Conservation (phyloP, 2,113 vertebrate species). For the Regulus satrapa region DNA sequence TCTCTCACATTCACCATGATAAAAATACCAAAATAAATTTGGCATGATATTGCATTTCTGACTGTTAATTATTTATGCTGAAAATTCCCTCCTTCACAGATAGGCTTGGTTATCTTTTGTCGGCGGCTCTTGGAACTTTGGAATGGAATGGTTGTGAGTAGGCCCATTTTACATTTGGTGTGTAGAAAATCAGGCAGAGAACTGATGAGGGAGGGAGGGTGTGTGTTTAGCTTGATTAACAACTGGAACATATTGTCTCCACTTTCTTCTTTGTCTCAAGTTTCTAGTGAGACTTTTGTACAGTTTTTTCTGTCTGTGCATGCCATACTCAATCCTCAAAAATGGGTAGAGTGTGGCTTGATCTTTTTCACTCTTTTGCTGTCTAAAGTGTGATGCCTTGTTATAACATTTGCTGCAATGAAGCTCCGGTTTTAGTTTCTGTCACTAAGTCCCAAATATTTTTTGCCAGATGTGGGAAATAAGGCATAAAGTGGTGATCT, state of each 20-base stretch:
- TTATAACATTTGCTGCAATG: background rate
- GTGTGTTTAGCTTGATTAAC: background rate
- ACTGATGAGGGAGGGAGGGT: background rate
- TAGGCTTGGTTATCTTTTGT: background rate
- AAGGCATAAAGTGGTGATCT: background rate
- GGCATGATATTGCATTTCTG: background rate
- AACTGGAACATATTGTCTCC: background rate
- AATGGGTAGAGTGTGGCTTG: background rate
- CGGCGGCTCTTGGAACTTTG: background rate
- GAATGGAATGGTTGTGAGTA: background rate
- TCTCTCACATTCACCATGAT: background rate
- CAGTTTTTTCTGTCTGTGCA: background rate
- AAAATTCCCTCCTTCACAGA: background rate
- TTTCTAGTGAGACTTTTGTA: background rate
- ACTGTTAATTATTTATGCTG: background rate
- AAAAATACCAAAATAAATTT: background rate
- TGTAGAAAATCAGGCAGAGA: background rate
- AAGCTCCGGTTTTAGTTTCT: background rate
- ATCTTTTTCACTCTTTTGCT: background rate
- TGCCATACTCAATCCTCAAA: background rate
- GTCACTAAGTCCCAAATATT: background rate
- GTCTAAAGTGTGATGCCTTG: background rate
- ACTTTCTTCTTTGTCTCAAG: background rate
- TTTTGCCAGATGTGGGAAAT: background rate
- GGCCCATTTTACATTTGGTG: background rate